Evolutionary conservation across 1,140 invertebrate species (phyloP).

Genomic region (Euura saliciscinereae): DNA sequence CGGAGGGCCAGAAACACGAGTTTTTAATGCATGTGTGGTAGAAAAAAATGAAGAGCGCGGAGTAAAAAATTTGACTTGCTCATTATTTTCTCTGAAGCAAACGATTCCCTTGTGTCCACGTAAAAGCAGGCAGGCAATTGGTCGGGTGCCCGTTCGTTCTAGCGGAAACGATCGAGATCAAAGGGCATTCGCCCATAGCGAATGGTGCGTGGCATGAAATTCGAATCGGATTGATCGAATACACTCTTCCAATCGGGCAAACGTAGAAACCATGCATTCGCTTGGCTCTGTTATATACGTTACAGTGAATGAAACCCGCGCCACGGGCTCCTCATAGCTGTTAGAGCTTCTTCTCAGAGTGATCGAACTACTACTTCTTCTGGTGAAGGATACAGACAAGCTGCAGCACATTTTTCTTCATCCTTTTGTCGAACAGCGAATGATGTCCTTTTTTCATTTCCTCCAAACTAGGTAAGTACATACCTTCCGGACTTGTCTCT

Average conservation of each 20-base stretch:
- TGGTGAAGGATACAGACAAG: too few species aligned
- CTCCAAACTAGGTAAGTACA: too few species aligned
- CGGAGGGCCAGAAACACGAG: too few species aligned
- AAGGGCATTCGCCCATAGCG: constrained; percentile 2
- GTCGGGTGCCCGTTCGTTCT: not conserved
- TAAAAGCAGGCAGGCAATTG: not conserved
- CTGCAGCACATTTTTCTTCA: not conserved
- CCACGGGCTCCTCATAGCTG: not conserved
- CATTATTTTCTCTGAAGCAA: not conserved
- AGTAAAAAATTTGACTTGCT: not conserved
- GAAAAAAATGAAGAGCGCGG: not conserved
- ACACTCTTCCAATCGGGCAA: not conserved
- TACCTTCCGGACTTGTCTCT: too few species aligned
- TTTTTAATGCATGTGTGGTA: not conserved
- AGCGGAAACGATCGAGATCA: not conserved
- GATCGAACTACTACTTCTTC: not conserved
- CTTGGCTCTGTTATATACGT: not conserved
- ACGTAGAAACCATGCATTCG: constrained; percentile 1
- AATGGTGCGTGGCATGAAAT: constrained; percentile 12
- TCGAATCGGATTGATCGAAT: constrained; percentile 12
- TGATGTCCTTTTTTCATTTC: not conserved
- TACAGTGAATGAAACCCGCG: not conserved
- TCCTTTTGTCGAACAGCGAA: too few species aligned
- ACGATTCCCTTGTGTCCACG: not conserved
- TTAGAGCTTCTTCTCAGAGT: constrained; percentile 1